A percentile compares a stretch with the other conserved stretches of the same genome.
phyloP scores from a whole-genome alignment of 2,113 vertebrate species.

The Pedetes capensis region DNA sequence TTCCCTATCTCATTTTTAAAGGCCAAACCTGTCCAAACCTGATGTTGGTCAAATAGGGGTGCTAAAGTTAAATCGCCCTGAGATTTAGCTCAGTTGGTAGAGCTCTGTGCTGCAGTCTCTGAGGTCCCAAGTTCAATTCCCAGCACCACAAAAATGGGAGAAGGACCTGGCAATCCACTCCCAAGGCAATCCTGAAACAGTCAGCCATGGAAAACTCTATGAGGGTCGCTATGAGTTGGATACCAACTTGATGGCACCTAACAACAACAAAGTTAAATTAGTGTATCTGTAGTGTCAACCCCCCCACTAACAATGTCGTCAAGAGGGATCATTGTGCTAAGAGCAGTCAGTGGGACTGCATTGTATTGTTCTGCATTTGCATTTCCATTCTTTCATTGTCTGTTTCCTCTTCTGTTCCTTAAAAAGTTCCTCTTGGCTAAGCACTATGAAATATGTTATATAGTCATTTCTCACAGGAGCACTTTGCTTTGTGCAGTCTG shows the following conservation, averaged over 20 bases:
- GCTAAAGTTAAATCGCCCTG: background rate
- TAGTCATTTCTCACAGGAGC: background rate
- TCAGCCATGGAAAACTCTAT: too few species aligned
- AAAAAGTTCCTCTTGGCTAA: background rate
- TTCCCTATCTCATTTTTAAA: background rate
- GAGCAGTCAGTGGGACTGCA: background rate
- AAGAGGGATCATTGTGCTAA: background rate
- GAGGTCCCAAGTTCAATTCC: too few species aligned
- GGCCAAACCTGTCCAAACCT: background rate
- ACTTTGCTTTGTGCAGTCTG: background rate
- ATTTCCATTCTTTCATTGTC: background rate
- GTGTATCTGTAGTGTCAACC: background rate
- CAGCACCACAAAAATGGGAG: too few species aligned
- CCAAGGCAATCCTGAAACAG: too few species aligned
- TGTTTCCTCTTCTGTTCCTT: background rate
- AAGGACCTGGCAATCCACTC: too few species aligned
- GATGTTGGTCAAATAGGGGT: background rate
- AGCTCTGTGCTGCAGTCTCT: too few species aligned
- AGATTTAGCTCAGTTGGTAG: too few species aligned
- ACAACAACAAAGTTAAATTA: too few species aligned
- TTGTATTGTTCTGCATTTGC: background rate
- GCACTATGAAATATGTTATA: background rate
- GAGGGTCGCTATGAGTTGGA: too few species aligned
- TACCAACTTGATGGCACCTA: too few species aligned
- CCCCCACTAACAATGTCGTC: background rate